Percentiles rank a stretch among this genome's conserved stretches.
These are phyloP conservation scores for Ivindomyrus marchei DNA, from an alignment of 2,113 vertebrate species.

Conservation along the genomic window DNA sequence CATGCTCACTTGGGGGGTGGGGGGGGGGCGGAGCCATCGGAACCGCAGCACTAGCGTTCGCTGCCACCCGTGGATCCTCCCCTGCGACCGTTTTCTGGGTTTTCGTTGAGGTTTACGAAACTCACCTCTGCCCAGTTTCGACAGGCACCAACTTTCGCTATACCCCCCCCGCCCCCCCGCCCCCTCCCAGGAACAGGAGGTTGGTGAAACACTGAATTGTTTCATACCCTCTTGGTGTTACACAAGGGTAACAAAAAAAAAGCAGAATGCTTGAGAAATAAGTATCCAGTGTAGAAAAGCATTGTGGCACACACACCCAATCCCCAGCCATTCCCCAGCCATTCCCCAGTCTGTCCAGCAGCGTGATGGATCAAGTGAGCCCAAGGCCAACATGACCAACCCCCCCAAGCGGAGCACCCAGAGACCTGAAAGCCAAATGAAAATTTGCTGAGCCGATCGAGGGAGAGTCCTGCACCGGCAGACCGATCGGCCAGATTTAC, in stretches of 20 bases:
- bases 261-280: not conserved
- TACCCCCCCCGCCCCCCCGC: not conserved
- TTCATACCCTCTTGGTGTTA: not conserved
- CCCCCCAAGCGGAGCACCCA: not conserved
- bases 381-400: not conserved
- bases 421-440: not conserved
- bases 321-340: not conserved
- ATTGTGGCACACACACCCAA: not conserved
- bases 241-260: not conserved
- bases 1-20: too few relatives aligned
- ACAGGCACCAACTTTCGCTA: not conserved
- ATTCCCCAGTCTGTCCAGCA: not conserved
- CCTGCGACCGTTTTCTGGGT: not conserved
- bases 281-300: not conserved
- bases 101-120: conserved; percentile 5
- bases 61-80: not conserved
- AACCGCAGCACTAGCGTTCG: not conserved
- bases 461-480: not conserved
- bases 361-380: not conserved
- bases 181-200: not conserved
- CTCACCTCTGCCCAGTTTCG: not conserved
- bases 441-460: not conserved
- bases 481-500: not conserved
- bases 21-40: not conserved
- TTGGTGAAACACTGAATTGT: not conserved